Conservation (phyloP, 2,888 invertebrate genomes). For the Nomada goodeniana region DNA sequence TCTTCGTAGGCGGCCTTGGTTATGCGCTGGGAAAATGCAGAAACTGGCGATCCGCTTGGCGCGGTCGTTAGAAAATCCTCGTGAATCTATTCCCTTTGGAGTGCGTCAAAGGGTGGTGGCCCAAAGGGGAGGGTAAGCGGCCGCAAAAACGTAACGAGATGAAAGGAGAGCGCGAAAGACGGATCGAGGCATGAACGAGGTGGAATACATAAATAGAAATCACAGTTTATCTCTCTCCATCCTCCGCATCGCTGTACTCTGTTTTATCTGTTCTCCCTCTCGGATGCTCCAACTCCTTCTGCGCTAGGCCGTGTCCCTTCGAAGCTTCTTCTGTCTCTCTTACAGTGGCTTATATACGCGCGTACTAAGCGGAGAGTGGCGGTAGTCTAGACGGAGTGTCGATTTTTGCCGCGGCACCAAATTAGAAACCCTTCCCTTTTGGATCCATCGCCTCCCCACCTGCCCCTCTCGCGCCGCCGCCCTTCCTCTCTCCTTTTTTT, state of each 20-base stretch:
- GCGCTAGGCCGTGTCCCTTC: background rate
- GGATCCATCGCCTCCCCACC: slow-evolving; percentile 49
- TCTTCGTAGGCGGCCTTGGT: slow-evolving; percentile 17
- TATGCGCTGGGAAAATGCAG: background rate
- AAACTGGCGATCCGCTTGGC: slow-evolving; percentile 50
- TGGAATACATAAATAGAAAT: slow-evolving; percentile 83
- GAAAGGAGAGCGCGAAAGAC: slow-evolving; percentile 80
- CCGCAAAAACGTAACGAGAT: slow-evolving; percentile 81
- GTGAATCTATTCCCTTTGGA: slow-evolving; percentile 62
- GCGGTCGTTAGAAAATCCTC: slow-evolving; percentile 58
- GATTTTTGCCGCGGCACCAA: slow-evolving; percentile 81
- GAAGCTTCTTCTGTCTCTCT: slow-evolving; percentile 21
- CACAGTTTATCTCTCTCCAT: slow-evolving; percentile 63
- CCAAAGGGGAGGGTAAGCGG: slow-evolving; percentile 50
- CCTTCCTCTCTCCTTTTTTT: slow-evolving; percentile 1
- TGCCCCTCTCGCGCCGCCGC: slow-evolving; percentile 16
- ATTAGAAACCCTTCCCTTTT: slow-evolving; percentile 76
- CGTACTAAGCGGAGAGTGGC: slow-evolving; percentile 62
- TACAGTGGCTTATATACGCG: slow-evolving; percentile 61
- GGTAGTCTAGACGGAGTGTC: slow-evolving; percentile 80
- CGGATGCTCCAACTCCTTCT: slow-evolving; percentile 33
- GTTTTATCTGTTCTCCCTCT: slow-evolving; percentile 42
- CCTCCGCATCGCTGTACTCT: slow-evolving; percentile 77
- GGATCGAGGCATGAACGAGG: slow-evolving; percentile 78
- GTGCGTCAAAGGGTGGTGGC: slow-evolving; percentile 56